Conservation (phyloP, 2,888 invertebrate genomes). For the Erebia epiphron region DNA sequence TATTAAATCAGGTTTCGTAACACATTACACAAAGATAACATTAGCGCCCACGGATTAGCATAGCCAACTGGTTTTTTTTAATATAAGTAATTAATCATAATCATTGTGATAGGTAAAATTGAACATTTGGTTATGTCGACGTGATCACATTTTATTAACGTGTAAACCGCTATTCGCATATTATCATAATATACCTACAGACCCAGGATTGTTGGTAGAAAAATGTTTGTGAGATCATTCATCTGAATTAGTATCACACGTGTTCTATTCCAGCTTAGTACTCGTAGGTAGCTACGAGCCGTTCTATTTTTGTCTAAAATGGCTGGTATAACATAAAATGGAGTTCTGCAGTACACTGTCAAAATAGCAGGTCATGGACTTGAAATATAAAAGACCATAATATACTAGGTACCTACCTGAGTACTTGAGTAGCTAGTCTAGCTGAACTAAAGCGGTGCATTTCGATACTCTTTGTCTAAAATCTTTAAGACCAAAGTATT, state of each 20-base stretch:
- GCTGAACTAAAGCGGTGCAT: too few species aligned
- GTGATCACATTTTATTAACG: background rate
- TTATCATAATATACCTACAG: background rate
- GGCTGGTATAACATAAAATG: too few species aligned
- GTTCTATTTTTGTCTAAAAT: too few species aligned
- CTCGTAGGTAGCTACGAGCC: too few species aligned
- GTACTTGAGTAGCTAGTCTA: too few species aligned
- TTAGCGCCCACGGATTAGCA: slow-evolving; percentile 26
- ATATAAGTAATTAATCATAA: slow-evolving; percentile 37
- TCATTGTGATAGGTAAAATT: slow-evolving; percentile 33
- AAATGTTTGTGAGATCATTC: background rate
- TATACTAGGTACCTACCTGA: too few species aligned
- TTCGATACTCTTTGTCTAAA: too few species aligned
- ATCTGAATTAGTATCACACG: background rate
- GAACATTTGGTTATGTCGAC: slow-evolving; percentile 7
- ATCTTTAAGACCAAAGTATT: too few species aligned
- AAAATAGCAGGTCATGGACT: too few species aligned
- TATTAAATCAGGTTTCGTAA: slow-evolving; percentile 32
- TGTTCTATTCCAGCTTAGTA: background rate
- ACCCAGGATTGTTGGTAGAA: background rate
- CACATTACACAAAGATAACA: slow-evolving; percentile 32
- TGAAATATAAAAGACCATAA: too few species aligned
- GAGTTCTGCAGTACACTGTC: too few species aligned
- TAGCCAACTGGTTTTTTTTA: slow-evolving; percentile 34
- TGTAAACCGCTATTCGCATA: background rate